Base-by-base conservation (phyloP, 2,797 vertebrate species). In the Triplophysa yarkandensis region DNA sequence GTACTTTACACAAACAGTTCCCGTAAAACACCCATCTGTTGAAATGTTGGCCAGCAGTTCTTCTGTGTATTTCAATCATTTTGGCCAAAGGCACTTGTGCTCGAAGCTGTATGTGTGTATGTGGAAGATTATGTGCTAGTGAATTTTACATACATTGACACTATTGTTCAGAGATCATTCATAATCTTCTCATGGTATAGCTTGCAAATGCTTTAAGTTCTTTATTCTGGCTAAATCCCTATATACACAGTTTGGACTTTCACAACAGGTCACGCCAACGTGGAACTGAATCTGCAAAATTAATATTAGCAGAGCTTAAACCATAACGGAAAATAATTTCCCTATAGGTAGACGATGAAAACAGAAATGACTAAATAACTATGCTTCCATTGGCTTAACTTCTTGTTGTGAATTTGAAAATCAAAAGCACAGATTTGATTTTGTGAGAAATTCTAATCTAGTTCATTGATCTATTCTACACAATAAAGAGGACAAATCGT, bases 1-100 rank as follows among this genome's bases (percentile, higher is more conserved):
- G 85, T 87, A 88, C 87, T 90, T 89, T 88, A 90, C 81, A 87
- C 88, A 90, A 90, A 89, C 84, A 72, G 80, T 89, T 88, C 87
- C 87, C 87, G 88, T 90, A 87, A 91, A 91, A 90, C 86, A 79
- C 87, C 89, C 88, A 90, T 91, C 89, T 93, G 91, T 89, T 90
- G 79, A 86, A 89, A 86, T 79, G 81, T 71, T 83, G 86, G 82
- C 76, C 79, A 80, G 80, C 85, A 90, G 87, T 87, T 87, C 86
- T 86, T 86, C 87, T 84, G 81, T 80, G 71, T 69, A 60, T 73
- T 67, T 67, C 41, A 36, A 11, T 58, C 16, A 32, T 74, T 58
- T 80, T 90, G 83, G 88, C 89, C 89, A 87, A 90, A 87, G 87
- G 89, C 89, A 87, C 74, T 90, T 83, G 81, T 82, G 81, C 76